Percentiles rank a stretch among this genome's conserved stretches.
These are phyloP conservation scores for Danio kyathit DNA, from an alignment of 2,797 vertebrate genomes.

Conservation along the genomic window DNA sequence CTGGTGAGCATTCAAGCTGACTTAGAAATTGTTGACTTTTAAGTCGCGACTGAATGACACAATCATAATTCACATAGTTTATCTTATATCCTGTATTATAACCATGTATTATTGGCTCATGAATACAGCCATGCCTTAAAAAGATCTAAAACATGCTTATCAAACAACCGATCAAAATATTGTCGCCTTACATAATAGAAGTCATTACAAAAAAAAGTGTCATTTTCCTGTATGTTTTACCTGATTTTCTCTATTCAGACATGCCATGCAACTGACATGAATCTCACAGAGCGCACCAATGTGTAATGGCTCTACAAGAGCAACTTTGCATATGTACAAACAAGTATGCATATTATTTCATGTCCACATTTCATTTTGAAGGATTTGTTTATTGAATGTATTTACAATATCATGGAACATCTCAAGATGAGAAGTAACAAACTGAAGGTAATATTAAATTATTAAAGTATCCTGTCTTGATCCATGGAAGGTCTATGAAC, in stretches of 20 bases:
- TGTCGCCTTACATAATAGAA: slow-evolving; percentile 1
- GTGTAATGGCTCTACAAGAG: slow-evolving; percentile 6
- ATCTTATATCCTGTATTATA: slow-evolving; percentile 42
- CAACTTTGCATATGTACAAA: slow-evolving; percentile 43
- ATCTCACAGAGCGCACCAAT: slow-evolving; percentile 6
- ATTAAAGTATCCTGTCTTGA: slow-evolving; percentile 74
- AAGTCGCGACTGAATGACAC: slow-evolving; percentile 18
- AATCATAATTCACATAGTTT: slow-evolving; percentile 25
- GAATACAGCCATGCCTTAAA: slow-evolving; percentile 38
- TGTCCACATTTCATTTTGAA: slow-evolving; percentile 51
- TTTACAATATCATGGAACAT: slow-evolving; percentile 69
- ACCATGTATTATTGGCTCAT: slow-evolving; percentile 31
- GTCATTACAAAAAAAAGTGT: neutral
- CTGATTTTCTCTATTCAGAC: neutral
- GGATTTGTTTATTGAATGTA: slow-evolving; percentile 62
- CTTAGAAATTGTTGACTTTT: slow-evolving; percentile 44
- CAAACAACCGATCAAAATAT: slow-evolving; percentile 26
- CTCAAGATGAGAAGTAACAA: slow-evolving; percentile 64
- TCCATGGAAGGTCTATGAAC: slow-evolving; percentile 52
- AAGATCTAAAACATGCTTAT: slow-evolving; percentile 44
- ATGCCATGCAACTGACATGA: neutral
- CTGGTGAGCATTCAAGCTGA: slow-evolving; percentile 35
- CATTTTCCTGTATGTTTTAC: slow-evolving; percentile 2
- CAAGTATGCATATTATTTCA: slow-evolving; percentile 46
- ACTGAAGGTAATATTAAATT: slow-evolving; percentile 76